Conservation (phyloP, 2,797 vertebrate genomes). For the Clamator glandarius region DNA sequence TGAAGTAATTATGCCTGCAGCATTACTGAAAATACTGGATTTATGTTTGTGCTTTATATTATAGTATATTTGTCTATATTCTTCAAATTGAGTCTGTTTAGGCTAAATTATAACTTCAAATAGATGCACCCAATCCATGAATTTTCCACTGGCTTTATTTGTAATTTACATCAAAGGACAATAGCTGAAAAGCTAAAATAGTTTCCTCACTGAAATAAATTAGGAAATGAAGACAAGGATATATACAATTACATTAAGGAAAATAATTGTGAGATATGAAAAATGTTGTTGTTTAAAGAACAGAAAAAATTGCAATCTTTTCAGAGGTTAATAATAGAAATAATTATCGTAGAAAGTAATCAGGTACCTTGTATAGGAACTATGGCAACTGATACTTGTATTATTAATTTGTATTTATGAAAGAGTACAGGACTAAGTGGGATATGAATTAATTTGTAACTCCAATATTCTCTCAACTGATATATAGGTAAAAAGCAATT, state of each 20-base stretch:
- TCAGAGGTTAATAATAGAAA: neutral
- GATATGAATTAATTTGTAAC: neutral
- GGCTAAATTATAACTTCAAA: neutral
- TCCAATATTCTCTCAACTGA: neutral
- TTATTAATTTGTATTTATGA: neutral
- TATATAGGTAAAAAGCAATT: neutral
- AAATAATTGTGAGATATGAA: neutral
- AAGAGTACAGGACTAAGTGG: neutral
- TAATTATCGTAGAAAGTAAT: neutral
- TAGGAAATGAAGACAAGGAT: neutral
- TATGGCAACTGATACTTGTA: accelerated
- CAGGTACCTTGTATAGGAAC: accelerated
- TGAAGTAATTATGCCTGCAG: neutral
- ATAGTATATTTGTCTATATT: neutral
- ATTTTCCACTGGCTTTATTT: neutral
- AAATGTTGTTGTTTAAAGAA: neutral
- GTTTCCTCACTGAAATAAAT: neutral
- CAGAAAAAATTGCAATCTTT: neutral
- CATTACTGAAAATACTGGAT: neutral
- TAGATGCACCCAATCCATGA: neutral
- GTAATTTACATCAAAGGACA: neutral
- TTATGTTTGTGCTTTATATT: neutral
- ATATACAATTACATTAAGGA: neutral
- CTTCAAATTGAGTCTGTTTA: neutral
- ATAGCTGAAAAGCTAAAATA: neutral